A percentile compares a stretch with the other conserved stretches of the same genome.
phyloP scores from a whole-genome alignment of 2,888 invertebrate genomes.

The Macropis europaea region DNA sequence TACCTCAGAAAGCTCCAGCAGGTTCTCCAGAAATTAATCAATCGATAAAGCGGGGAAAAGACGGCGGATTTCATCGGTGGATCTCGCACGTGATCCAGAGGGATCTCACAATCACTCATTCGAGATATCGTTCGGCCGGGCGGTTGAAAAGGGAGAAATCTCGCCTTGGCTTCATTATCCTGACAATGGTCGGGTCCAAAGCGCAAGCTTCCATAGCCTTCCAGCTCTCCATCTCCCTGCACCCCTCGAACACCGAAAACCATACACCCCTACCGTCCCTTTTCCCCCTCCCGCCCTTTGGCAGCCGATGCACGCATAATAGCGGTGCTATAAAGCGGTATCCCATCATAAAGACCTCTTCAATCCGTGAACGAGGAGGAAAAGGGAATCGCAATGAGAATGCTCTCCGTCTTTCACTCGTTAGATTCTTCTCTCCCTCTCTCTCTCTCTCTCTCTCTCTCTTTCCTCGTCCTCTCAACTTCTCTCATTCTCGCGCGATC shows the following conservation, averaged over 20 bases:
- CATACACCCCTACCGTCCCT: conserved; percentile 30
- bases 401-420: conserved; percentile 45
- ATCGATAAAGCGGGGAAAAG: no score
- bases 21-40: no score
- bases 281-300: background rate
- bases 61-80: no score
- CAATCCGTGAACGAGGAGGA: conserved; percentile 70
- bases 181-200: conserved; percentile 67
- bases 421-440: background rate
- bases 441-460: background rate
- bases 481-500: no score
- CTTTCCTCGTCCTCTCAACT: background rate
- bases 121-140: conserved; percentile 58
- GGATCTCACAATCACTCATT: conserved; percentile 59
- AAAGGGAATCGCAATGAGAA: conserved; percentile 73
- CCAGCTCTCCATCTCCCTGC: conserved; percentile 7
- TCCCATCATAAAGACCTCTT: conserved; percentile 75
- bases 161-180: conserved; percentile 73
- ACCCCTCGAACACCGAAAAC: conserved; percentile 41
- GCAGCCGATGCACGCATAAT: conserved; percentile 76
- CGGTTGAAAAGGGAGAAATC: conserved; percentile 69
- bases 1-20: no score
- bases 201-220: conserved; percentile 40
- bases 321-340: conserved; percentile 73
- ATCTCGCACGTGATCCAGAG: conserved; percentile 36